Percentiles rank a stretch among this genome's conserved stretches.
These are phyloP conservation scores for Alligator sinensis DNA, from an alignment of 2,113 vertebrate genomes.

Conservation along the genomic window DNA sequence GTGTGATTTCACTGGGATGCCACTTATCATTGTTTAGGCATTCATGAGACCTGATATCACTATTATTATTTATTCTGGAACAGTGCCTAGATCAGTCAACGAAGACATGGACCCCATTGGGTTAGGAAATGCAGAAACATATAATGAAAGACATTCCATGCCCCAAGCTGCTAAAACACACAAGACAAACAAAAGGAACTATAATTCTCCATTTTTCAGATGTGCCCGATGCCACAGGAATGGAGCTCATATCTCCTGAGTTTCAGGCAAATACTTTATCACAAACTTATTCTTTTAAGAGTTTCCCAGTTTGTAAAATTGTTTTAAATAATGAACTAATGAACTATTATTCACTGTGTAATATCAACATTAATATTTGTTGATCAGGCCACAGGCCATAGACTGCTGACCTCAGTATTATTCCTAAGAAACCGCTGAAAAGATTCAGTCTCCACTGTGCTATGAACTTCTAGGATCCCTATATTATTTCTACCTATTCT, in stretches of 20 bases:
- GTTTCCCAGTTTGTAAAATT: neutral
- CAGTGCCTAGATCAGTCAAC: neutral
- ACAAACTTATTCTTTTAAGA: neutral
- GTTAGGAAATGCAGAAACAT: neutral
- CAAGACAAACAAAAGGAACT: neutral
- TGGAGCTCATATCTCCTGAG: neutral
- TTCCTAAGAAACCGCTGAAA: neutral
- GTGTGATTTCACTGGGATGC: neutral
- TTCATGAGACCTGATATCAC: neutral
- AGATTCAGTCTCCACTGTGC: neutral
- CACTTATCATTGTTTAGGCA: neutral
- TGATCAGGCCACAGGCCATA: too few relatives aligned
- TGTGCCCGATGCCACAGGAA: neutral
- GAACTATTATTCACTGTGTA: neutral
- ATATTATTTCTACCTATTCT: constrained; percentile 41
- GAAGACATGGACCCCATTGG: neutral
- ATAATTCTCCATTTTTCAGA: neutral
- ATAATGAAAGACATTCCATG: neutral
- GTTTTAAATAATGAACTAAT: neutral
- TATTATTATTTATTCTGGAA: neutral
- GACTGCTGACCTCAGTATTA: neutral
- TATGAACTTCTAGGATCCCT: neutral
- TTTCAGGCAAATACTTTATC: neutral
- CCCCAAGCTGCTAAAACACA: neutral
- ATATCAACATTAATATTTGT: neutral